Base-by-base conservation (phyloP, 2,113 vertebrate genomes). In the Myrmophylax atrothorax region DNA sequence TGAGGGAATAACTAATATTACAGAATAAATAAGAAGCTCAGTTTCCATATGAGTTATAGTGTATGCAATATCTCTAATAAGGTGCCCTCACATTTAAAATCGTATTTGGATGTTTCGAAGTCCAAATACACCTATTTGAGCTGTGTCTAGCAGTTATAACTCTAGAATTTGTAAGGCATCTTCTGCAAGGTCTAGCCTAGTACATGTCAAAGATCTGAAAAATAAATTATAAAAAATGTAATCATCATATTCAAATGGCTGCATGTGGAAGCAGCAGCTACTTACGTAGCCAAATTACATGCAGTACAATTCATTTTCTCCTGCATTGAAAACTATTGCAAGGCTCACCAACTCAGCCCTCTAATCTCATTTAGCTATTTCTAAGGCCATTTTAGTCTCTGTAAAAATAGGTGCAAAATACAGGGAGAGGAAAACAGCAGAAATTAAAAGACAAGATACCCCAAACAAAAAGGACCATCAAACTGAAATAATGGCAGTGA, bases 1-100 rank as follows among this genome's bases (percentile, higher is more conserved):
- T 89, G 85, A 90, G 79, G 56, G 72, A 95, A 90, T 80, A 84
- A 77, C 82, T 93, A 70, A 72, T 84, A 73, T 47, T 88, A 53
- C 49, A 40, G 79, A 95, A 92, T 84, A 93, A 95, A 86, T 81
- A 90, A 93, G 80, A 38, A 92, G 56, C 52, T 87, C 47, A 1
- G 17, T 88, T 94, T 66, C 90, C 20, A 20, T 62, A 28, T 60
- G 67, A 90, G 85, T 12, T 81, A 33, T 49, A 72, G 18, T 18
- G 14, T 63, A 78, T 78, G 85, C 37, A 68, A 7, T 92, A 72
- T 63, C 60, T 88, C 60, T 68, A 80, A 93, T 75, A 90, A 84
- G 69, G 38, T 84, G 20, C 52, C 83, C 49, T 80, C 59, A 56
- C 56, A 60, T 90, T 89, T 93, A 72, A 84, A 93, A 93, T 75